These are phyloP conservation scores for Camelus bactrianus DNA, from an alignment of 2,113 vertebrate species.

Conservation along the genomic window DNA sequence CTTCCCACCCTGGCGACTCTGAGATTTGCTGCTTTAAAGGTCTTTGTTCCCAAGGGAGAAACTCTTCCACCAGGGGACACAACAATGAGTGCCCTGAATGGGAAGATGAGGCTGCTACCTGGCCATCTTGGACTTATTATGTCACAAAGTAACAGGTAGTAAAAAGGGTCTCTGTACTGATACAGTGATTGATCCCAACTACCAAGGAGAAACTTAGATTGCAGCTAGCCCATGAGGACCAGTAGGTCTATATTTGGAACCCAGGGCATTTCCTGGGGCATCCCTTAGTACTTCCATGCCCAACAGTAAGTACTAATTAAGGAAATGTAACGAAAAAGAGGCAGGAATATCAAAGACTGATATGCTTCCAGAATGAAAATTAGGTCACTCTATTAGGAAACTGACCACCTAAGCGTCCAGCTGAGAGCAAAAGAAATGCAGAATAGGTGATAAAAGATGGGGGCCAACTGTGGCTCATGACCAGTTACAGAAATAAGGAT, in stretches of 20 bases:
- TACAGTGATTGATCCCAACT: neutral
- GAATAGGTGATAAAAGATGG: neutral
- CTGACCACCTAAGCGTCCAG: neutral
- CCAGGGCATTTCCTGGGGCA: neutral
- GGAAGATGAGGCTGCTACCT: neutral
- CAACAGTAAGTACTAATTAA: neutral
- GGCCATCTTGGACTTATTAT: neutral
- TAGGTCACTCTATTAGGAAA: neutral
- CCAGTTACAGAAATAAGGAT: neutral
- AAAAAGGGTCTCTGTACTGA: neutral
- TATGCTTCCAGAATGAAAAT: neutral
- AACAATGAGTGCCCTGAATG: no score
- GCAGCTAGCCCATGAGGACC: neutral
- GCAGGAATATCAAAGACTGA: neutral
- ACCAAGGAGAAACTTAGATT: neutral
- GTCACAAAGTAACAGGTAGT: neutral
- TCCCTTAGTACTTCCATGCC: neutral
- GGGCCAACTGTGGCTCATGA: neutral
- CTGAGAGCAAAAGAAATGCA: neutral
- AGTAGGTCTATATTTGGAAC: neutral
- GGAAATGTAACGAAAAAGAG: neutral
- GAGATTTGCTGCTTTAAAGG: neutral
- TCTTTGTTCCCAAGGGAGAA: neutral
- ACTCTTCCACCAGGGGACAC: neutral
- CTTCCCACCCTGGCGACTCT: neutral